These are phyloP conservation scores for Drosophila mayri DNA, from an alignment of 1,140 invertebrate species.

Conservation along the genomic window DNA sequence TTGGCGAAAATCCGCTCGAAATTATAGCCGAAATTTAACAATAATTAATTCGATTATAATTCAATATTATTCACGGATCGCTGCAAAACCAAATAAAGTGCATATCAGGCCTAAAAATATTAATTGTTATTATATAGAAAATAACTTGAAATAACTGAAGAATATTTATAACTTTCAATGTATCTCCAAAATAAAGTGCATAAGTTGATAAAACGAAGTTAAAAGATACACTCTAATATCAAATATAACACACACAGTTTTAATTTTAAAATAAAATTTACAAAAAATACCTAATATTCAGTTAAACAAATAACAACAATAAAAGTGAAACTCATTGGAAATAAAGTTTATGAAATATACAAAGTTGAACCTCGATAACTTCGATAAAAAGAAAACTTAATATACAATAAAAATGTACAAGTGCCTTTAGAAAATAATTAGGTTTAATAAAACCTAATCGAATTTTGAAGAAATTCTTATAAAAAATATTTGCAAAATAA, in stretches of 20 bases:
- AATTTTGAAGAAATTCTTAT: neutral
- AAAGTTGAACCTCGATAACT: neutral
- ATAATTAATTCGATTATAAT: slow-evolving; percentile 3
- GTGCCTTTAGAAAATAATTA: too few species aligned
- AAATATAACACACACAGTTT: neutral
- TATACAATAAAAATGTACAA: too few species aligned
- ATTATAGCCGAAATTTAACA: slow-evolving; percentile 15
- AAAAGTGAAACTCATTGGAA: neutral
- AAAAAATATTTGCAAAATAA: neutral
- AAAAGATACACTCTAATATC: neutral
- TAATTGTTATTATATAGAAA: neutral
- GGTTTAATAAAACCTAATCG: neutral
- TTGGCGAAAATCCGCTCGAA: slow-evolving; percentile 33
- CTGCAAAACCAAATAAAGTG: slow-evolving; percentile 17
- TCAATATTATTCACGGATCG: slow-evolving; percentile 1
- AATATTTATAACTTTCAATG: neutral
- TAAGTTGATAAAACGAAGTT: neutral
- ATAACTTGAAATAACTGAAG: slow-evolving; percentile 14
- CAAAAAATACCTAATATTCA: too few species aligned
- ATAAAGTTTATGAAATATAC: neutral
- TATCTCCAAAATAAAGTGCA: neutral
- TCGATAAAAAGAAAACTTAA: neutral
- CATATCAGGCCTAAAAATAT: neutral
- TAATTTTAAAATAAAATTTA: neutral
- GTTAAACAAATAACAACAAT: neutral